Evolutionary conservation across 2,888 invertebrate genomes (phyloP), one percentile per base, ranked within the genome.

Genomic region (Therioaphis trifolii): DNA sequence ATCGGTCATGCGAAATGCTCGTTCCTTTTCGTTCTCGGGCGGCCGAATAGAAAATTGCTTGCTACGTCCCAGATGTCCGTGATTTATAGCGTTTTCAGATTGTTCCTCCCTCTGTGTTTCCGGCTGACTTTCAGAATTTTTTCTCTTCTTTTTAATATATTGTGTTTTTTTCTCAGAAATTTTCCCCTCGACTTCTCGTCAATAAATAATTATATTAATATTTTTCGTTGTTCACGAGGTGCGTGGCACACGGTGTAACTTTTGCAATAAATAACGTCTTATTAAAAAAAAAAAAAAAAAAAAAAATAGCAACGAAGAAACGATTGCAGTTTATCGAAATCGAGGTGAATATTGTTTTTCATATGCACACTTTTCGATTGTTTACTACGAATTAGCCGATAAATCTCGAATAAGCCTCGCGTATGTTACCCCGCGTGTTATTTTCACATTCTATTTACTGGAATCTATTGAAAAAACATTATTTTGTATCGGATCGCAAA

Each of bases 71-170:
- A 82, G 72, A 74, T 82, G 63, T 74, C 40, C n/a, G 71, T 80
- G 74, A 82, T 82, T 74, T 82, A 82, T 74, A 52, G 52, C 52
- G 27, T 74, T 74, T 72, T 52, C 29, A 24, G 24, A 40, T 66
- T 74, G 35, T 49, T 63, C 1, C 0, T 15, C 46, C 61, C 46
- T 52, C 7, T 21, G 21, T 15, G 15, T 49, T 63, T 52, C 21
- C 63, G 46, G 46, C 75, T 69, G 72, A 75, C 84, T 78, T 84
- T 78, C 52, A 24, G 21, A 52, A 80, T 61, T 80, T 79, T 78
- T 61, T 80, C 58, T 58, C 61, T 72, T 80, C 24, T 49, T 74
- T n/a, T 74, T 46, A 68, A 80, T 80, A 74, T 79, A 84, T 35
- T 7, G 35, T 35, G 52, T 49, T 69, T 68, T 49, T 82, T 75